Conservation (phyloP, 2,888 invertebrate species). For the Oscheius sp. region DNA sequence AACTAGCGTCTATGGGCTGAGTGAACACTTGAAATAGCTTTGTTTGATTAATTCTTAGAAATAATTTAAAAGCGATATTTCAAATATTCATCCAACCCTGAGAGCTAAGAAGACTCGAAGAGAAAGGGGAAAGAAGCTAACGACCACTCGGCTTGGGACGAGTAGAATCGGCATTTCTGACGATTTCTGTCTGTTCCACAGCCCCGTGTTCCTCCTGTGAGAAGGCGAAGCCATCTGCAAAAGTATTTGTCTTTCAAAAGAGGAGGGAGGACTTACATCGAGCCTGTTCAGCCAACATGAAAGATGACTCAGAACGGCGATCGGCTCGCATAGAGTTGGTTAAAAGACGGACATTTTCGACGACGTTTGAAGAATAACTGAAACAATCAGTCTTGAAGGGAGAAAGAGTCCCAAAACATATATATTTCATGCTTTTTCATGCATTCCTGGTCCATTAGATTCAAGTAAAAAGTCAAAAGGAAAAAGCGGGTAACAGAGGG, state of each 20-base stretch:
- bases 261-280: constrained; percentile 43
- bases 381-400: no score
- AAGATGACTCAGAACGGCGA: constrained; percentile 39
- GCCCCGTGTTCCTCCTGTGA: constrained; percentile 98
- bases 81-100: no score
- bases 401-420: no score
- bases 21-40: no score
- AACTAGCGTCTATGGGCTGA: no score
- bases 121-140: neutral
- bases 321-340: constrained; percentile 39
- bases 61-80: no score
- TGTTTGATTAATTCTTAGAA: no score
- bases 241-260: neutral
- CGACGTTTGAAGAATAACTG: constrained; percentile 51
- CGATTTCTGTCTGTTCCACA: constrained; percentile 85
- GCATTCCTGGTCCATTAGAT: no score
- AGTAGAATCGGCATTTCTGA: constrained; percentile 81
- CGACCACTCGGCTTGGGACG: constrained; percentile 53
- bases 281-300: constrained; percentile 51
- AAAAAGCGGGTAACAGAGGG: no score
- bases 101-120: neutral
- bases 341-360: constrained; percentile 47
- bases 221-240: constrained; percentile 85
- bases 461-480: no score
- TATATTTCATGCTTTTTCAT: no score